Base-by-base conservation (phyloP, 2,113 vertebrate genomes). In the Perccottus glenii region DNA sequence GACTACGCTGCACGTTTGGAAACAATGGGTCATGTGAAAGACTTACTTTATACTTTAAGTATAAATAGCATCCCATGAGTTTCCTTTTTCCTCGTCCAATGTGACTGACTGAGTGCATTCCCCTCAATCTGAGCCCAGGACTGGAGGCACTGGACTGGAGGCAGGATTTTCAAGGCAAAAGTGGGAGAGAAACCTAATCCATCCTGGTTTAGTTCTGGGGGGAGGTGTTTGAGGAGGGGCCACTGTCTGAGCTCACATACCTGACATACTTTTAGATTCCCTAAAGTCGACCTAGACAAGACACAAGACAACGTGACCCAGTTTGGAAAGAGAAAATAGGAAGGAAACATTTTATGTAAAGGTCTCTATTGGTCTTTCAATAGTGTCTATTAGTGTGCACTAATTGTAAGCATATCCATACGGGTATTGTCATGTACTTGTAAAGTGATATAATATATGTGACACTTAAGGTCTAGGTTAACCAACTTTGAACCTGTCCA, bases 101-200 rank as follows among this genome's bases (percentile, higher is more conserved):
- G 45, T 6, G 9, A 48, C 8, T 64, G 42, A 47, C 50, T 73
- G 52, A 55, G 52, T 15, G 14, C 33, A 33, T 19, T 50, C 40
- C 50, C 53, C 15, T 46, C 51, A 11, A 2, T 64, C 67, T 52
- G 50, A 19, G 32, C 15, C 0, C 0, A 38, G 55, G 57, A 42
- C 33, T 4, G 8, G 47, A 77, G 70, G 74, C 70, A 53, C 63
- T 57, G 63, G 38, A 42, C 19, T 27, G 47, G 67, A 55, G 69
- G 42, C 51, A 16, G 61, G 46, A 75, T 75, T 79, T 76, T 70
- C 70, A 75, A 51, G 67, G 58, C 77, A 86, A 70, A 70, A 58
- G 38, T 62, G 75, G 43, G 64, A 80, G 55, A 68, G 87, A 86
- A 87, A 88, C 51, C 10, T 57, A 55, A 85, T 63, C 76, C 58